These are phyloP conservation scores for Lysandra coridon DNA, from an alignment of 2,888 invertebrate genomes.

Conservation along the genomic window DNA sequence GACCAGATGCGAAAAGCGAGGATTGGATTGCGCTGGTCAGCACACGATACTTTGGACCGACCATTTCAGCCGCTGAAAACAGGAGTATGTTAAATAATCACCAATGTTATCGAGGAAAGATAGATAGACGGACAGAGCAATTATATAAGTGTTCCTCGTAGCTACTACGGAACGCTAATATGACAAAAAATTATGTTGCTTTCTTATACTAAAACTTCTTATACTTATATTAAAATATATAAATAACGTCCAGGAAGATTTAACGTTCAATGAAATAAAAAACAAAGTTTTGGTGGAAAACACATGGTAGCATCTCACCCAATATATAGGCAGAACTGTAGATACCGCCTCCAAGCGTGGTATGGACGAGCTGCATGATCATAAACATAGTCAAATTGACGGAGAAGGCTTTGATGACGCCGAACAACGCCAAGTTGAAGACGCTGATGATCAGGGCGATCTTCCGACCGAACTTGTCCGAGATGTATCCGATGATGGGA, in stretches of 20 bases:
- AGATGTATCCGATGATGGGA: conserved; percentile 81
- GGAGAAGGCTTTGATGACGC: conserved; percentile 78
- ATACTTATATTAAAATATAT: too few species aligned
- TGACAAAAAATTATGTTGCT: too few species aligned
- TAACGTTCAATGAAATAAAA: too few species aligned
- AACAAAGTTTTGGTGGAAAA: too few species aligned
- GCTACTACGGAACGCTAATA: too few species aligned
- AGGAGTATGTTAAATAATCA: conserved; percentile 31
- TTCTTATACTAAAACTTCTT: too few species aligned
- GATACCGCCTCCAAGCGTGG: conserved; percentile 76
- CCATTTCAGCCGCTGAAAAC: conserved; percentile 81
- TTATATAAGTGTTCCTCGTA: too few species aligned
- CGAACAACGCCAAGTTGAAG: conserved; percentile 61
- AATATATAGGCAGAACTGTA: conserved; percentile 76
- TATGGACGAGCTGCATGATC: conserved; percentile 75
- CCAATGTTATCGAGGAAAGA: background rate
- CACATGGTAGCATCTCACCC: conserved; percentile 46
- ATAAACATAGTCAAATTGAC: conserved; percentile 79
- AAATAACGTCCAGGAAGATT: too few species aligned
- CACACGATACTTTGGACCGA: conserved; percentile 86
- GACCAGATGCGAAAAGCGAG: conserved; percentile 86
- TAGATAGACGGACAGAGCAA: too few species aligned
- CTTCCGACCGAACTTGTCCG: conserved; percentile 78
- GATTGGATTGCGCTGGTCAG: conserved; percentile 84
- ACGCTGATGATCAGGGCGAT: conserved; percentile 60